Evolutionary conservation across 2,797 vertebrate genomes (phyloP).

Genomic region (Sylvia borin): DNA sequence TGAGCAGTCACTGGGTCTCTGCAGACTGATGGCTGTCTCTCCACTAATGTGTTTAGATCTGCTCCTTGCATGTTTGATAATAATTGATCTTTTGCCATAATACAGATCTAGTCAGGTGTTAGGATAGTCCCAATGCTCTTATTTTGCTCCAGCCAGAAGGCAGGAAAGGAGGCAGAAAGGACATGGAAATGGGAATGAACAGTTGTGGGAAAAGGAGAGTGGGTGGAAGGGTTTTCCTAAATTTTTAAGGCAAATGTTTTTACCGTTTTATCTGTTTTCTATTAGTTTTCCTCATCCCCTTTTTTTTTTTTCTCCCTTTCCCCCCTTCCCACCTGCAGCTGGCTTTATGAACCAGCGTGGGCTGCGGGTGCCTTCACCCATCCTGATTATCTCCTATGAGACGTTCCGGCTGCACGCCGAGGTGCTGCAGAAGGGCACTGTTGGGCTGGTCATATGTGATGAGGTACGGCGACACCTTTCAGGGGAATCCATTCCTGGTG

Average conservation of each 20-base stretch:
- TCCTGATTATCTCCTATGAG: slow-evolving; percentile 97
- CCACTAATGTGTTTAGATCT: background rate
- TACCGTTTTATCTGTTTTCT: background rate
- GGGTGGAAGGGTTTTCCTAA: background rate
- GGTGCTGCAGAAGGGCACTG: slow-evolving; percentile 88
- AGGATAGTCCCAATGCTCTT: background rate
- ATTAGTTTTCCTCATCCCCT: background rate
- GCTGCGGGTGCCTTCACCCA: slow-evolving; percentile 86
- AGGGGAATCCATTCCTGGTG: background rate
- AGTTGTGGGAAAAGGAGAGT: background rate
- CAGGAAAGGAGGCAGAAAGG: background rate
- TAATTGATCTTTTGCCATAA: background rate
- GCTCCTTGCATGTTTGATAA: background rate
- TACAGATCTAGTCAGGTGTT: background rate
- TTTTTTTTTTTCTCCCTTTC: background rate
- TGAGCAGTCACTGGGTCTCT: background rate
- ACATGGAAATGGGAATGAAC: background rate
- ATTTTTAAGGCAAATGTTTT: background rate
- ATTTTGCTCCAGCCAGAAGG: background rate
- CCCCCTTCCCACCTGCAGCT: slow-evolving; percentile 68
- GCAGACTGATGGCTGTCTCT: background rate
- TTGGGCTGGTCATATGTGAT: slow-evolving; percentile 95
- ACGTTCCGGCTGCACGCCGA: slow-evolving; percentile 92
- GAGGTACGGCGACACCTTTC: slow-evolving; percentile 76
- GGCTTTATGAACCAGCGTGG: slow-evolving; percentile 91